These are phyloP conservation scores for Vimba vimba DNA, from an alignment of 2,113 vertebrate species.

Conservation along the genomic window DNA sequence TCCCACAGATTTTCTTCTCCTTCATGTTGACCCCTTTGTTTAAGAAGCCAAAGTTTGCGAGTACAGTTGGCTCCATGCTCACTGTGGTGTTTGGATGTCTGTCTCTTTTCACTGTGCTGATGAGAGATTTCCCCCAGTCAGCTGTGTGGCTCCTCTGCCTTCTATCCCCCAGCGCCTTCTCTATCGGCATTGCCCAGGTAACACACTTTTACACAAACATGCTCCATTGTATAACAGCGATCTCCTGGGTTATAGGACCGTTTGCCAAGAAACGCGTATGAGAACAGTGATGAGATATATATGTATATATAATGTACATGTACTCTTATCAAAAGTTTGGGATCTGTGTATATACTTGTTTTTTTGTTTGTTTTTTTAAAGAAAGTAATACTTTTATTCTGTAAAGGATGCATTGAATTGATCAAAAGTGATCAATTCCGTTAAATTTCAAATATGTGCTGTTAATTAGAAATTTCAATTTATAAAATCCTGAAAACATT, in stretches of 20 bases:
- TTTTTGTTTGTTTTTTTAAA: no score
- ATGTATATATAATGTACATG: no score
- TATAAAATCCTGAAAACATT: neutral
- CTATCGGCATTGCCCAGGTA: slow-evolving; percentile 93
- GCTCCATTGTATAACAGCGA: neutral
- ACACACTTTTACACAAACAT: neutral
- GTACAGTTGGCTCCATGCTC: slow-evolving; percentile 90
- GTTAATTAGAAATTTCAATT: neutral
- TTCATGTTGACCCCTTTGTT: slow-evolving; percentile 95
- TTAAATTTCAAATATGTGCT: neutral
- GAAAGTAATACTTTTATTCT: neutral
- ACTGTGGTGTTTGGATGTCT: slow-evolving; percentile 90
- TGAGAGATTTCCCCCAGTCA: slow-evolving; percentile 89
- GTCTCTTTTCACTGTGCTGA: slow-evolving; percentile 88
- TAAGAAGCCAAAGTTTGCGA: slow-evolving; percentile 94
- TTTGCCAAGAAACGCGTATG: neutral
- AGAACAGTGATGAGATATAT: neutral
- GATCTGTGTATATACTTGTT: no score
- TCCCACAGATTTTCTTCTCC: slow-evolving; percentile 90
- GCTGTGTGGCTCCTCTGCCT: slow-evolving; percentile 92
- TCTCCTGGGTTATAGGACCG: neutral
- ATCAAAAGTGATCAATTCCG: neutral
- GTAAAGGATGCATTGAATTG: neutral
- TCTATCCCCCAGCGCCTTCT: slow-evolving; percentile 92
- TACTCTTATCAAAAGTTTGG: no score